phyloP scores from a whole-genome alignment of 2,888 invertebrate genomes.

The Nipponacmea schrenckii region DNA sequence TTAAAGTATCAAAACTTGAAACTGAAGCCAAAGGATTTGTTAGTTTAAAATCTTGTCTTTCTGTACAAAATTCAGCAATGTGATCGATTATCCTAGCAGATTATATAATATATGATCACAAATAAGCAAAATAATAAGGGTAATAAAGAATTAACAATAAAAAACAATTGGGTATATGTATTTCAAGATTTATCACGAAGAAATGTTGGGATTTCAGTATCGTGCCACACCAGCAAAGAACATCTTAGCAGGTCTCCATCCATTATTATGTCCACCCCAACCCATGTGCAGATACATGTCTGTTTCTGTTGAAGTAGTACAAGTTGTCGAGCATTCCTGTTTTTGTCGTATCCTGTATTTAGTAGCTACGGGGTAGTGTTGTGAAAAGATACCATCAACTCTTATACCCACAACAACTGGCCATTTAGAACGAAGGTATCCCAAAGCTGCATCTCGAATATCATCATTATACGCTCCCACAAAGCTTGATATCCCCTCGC shows the following conservation, averaged over 20 bases:
- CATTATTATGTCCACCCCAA: conserved; percentile 23
- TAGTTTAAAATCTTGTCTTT: too few species aligned
- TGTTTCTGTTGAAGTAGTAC: conserved; percentile 14
- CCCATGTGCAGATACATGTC: conserved; percentile 29
- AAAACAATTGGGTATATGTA: too few species aligned
- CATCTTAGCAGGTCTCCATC: conserved; percentile 23
- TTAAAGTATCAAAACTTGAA: too few species aligned
- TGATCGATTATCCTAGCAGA: too few species aligned
- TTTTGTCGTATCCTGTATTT: conserved; percentile 17
- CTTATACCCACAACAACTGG: conserved; percentile 25
- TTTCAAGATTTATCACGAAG: too few species aligned
- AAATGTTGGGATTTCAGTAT: background rate
- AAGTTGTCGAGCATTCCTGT: conserved; percentile 13
- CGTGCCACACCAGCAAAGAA: conserved; percentile 25
- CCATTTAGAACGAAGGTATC: conserved; percentile 22
- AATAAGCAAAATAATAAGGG: too few species aligned
- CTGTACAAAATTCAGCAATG: too few species aligned
- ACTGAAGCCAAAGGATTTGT: too few species aligned
- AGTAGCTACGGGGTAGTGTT: conserved; percentile 30
- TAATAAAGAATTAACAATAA: too few species aligned
- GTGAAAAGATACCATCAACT: conserved; percentile 21
- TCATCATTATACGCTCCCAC: conserved; percentile 19
- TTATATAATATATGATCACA: too few species aligned
- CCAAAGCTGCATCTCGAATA: conserved; percentile 11
- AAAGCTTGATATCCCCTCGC: conserved; percentile 2